These are phyloP conservation scores for Parnassius smintheus DNA, from an alignment of 2,888 invertebrate species.

Conservation along the genomic window DNA sequence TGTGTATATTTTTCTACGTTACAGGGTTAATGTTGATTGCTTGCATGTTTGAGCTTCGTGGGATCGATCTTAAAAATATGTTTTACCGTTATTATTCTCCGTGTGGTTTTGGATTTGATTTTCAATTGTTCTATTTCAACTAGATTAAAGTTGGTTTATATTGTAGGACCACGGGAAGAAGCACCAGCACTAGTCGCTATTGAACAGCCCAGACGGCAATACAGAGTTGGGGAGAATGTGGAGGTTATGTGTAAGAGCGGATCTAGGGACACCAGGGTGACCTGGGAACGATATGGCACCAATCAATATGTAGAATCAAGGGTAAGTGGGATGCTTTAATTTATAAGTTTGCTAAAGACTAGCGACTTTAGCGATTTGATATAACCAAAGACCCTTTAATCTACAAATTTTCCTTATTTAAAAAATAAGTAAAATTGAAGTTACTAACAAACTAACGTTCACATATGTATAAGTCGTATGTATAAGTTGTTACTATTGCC, in stretches of 20 bases:
- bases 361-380: no score
- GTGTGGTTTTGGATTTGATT: neutral
- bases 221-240: conserved; percentile 62
- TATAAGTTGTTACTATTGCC: no score
- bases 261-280: conserved; percentile 41
- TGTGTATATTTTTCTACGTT: conserved; percentile 4
- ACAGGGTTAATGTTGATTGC: conserved; percentile 1
- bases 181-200: conserved; percentile 53
- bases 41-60: conserved; percentile 13
- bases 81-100: neutral
- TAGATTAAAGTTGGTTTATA: neutral
- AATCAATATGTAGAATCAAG: conserved; percentile 56
- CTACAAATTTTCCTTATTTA: no score
- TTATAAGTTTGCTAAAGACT: no score
- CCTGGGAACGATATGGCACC: conserved; percentile 57
- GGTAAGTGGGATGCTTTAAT: conserved; percentile 43
- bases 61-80: neutral
- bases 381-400: no score
- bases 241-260: conserved; percentile 52
- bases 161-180: conserved; percentile 51
- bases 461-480: no score
- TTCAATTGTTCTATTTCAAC: neutral
- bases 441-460: no score
- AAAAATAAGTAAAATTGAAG: no score
- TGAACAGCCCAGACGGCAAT: conserved; percentile 56